Percentiles rank a stretch among this genome's conserved stretches.
These are phyloP conservation scores for Herpailurus yagouaroundi DNA, from an alignment of 2,113 vertebrate species.

Conservation along the genomic window DNA sequence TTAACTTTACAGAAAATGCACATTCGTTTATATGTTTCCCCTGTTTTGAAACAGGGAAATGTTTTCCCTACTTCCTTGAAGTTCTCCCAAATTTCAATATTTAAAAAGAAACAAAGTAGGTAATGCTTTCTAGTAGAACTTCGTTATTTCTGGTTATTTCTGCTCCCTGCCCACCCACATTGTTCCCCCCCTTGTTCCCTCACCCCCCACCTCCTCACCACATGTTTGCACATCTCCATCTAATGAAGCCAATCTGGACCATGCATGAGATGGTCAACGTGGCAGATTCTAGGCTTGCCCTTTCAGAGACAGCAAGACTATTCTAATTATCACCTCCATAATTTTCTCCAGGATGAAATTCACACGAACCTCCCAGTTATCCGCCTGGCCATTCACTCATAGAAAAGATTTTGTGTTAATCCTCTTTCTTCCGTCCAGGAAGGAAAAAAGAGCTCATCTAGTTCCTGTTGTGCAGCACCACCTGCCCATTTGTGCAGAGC, in stretches of 20 bases:
- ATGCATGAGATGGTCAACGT: too few species aligned
- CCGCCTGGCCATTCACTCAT: constrained; percentile 41
- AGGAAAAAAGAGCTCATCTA: constrained; percentile 55
- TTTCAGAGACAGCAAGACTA: background rate
- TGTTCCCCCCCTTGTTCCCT: rapidly evolving
- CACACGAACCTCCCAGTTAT: background rate
- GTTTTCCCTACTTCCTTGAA: background rate
- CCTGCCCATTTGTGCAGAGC: constrained; percentile 65
- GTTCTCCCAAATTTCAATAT: background rate
- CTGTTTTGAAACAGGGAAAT: background rate
- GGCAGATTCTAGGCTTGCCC: background rate
- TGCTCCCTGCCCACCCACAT: background rate
- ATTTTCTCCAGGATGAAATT: constrained; percentile 25
- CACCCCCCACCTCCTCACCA: background rate
- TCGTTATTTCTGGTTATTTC: background rate
- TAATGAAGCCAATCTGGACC: background rate
- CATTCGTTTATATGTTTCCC: background rate
- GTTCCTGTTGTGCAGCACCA: constrained; percentile 47
- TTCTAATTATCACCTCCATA: background rate
- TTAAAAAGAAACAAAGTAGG: constrained; percentile 9
- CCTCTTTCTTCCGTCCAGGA: constrained; percentile 63
- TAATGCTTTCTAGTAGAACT: background rate
- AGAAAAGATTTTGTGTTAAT: constrained; percentile 63
- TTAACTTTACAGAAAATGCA: background rate
- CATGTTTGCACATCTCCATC: background rate